Conservation (phyloP, 2,113 vertebrate genomes). For the Thunnus thynnus region DNA sequence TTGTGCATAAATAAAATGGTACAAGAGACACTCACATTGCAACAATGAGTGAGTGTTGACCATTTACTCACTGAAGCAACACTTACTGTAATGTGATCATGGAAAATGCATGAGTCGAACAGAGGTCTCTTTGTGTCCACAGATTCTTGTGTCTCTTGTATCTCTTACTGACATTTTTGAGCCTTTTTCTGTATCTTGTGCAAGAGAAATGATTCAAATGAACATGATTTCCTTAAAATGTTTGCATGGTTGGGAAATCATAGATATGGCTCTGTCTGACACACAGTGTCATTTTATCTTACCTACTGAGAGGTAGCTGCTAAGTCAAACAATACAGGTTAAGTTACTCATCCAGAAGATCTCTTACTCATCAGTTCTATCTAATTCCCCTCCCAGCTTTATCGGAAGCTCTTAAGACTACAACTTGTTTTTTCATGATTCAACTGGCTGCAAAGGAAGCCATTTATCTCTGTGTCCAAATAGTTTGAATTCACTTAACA, state of each 20-base stretch:
- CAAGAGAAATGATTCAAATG: constrained; percentile 13
- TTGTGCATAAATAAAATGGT: constrained; percentile 35
- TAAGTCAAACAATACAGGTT: neutral
- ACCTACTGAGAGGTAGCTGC: neutral
- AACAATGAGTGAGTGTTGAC: constrained; percentile 59
- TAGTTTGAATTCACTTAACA: neutral
- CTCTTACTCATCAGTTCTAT: neutral
- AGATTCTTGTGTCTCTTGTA: constrained; percentile 44
- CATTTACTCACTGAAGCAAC: constrained; percentile 40
- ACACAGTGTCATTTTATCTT: neutral
- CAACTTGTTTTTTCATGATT: neutral
- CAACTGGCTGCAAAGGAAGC: neutral
- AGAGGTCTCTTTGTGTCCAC: constrained; percentile 69
- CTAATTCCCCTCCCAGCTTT: neutral
- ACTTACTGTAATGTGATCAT: constrained; percentile 71
- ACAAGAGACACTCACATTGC: constrained; percentile 18
- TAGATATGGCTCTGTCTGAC: neutral
- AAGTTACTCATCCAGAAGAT: neutral
- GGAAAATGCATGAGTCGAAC: constrained; percentile 67
- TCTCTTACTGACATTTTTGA: constrained; percentile 36
- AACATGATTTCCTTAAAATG: neutral
- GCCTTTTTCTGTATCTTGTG: constrained; percentile 32
- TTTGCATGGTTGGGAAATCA: neutral
- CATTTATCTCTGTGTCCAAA: neutral
- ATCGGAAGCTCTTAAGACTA: neutral